Base-by-base conservation (phyloP, 2,797 vertebrate species). In the Pangasius mekongensis region DNA sequence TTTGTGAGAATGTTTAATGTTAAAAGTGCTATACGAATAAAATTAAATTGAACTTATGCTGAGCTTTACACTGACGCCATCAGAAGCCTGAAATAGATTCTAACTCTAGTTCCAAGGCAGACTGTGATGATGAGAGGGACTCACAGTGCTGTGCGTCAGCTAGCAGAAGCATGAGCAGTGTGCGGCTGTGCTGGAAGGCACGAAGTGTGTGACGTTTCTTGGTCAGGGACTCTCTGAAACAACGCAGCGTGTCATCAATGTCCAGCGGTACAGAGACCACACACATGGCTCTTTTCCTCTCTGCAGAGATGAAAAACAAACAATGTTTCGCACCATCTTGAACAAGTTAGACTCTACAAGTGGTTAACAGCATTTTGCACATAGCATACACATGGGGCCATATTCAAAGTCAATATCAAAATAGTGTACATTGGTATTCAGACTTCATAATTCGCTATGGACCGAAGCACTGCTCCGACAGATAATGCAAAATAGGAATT, bases 221-320 rank as follows among this genome's bases (percentile, higher is more conserved):
- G 92, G 95, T 93, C 81, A 98, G 83, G 60, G 95, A 95, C 93
- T 98, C 95, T 91, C 93, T 95, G 91, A 98, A 99, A 93, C 94
- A 97, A 84, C 90, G 91, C 92, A 99, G 92, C 0, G 97, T 96
- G 91, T 98, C 96, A 20, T 95, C 93, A 91, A 98, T 95, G 87
- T 98, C 96, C 92, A 99, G 90, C 3, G 98, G 99, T 86, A 99
- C 97, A 30, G 94, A 94, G 87, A 97, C 93, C 2, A 97, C 92
- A n/a, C 91, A 91, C 95, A 96, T 95, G 62, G 95, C 94, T 86
- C 85, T 93, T 69, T 83, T 92, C 0, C 71, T 67, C 86, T 96
- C 98, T 97, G 93, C 91, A 95, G 18, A 58, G 69, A 77, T n/a
- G n/a, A 64, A 47, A 27, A 43, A 73, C 56, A 60, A 88, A 64